Base-by-base conservation (phyloP, 2,888 invertebrate species). In the Drosophila recens region DNA sequence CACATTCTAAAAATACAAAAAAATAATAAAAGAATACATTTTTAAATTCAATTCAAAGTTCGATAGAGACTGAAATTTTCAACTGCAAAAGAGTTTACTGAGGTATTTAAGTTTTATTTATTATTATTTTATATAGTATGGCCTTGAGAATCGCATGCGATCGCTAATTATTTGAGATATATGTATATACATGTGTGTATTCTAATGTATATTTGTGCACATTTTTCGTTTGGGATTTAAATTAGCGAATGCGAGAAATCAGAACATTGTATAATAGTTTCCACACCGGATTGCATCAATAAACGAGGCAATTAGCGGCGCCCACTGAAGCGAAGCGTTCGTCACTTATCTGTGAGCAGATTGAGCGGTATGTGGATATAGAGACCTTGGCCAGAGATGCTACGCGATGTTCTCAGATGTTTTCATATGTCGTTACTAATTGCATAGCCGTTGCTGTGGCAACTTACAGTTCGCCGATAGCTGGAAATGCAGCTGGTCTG, bases 291-390 rank as follows among this genome's bases (percentile, higher is more conserved):
- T 79, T 79, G 75, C 70, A 79, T 53, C 75, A 75, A 79, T 76
- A 75, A 75, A 64, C 69, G 75, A 42, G 69, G 57, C 75, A 75
- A 75, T 75, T 75, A 79, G 79, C 79, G 59, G 49, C 15, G 45
- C 11, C 30, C 67, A 43, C 43, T 59, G 43, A 46, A 45, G 57
- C 57, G 43, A 6, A 15, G 20, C 42, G 53, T n/a, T 75, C 38
- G 30, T 58, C 57, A 23, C 34, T 52, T 76, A 71, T 64, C 77
- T 58, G 45, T 23, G 53, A 38, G 40, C 38, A 38, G 42, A 34
- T 27, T 2, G 42, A 33, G 15, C 27, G 49, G 15, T 0, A 20
- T 38, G 38, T 51, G 40, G 4, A 42, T 15, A 15, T 10, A n/a
- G 54, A 72, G 54, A 72, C 69, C 69, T 68, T 69, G 48, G 51